Base-by-base conservation (phyloP, 2,888 invertebrate genomes). In the Erebia palarica region DNA sequence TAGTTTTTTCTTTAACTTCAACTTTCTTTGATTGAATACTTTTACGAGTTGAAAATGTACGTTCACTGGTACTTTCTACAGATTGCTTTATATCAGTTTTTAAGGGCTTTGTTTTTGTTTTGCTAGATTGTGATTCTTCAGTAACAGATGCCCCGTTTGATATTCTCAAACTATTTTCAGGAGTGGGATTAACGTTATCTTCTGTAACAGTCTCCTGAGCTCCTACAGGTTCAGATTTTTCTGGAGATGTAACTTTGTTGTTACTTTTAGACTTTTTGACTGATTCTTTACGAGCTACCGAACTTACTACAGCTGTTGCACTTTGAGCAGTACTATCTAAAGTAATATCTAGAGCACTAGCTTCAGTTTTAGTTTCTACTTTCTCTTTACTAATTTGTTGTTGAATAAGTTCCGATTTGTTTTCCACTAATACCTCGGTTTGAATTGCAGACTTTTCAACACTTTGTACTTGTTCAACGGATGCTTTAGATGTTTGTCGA, bases 401-500 rank as follows among this genome's bases (percentile, higher is more conserved):
- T 63, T 55, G 61, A 51, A 16, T 18, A 47, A 21, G 51, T 44
- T 65, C 63, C 36, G 64, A 27, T 66, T 66, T 44, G 16, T 21
- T 65, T 63, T 42, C 68, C 1, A 64, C 36, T 58, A 60, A 64
- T 53, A 16, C 21, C 55, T 70, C 67, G 57, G 51, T 60, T 47
- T 73, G 55, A n/a, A 57, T 42, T 5, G n/a, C 53, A 55, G 70
- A 63, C 65, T 69, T 57, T n/a, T 66, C 59, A 55, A 68, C 61
- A 64, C n/a, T 71, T 58, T 71, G 55, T 16, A 61, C 42, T 74
- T 70, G 53, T 64, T 72, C 69, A 10, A 65, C 61, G 9, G 74
- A 73, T 66, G 72, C 59, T 68, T 77, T 74, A 49, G 76, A 74
- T 65, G 68, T 65, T 70, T 78, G 78, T 60, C 72, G 71, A 57